phyloP scores from a whole-genome alignment of 2,113 vertebrate genomes.

The Agapornis roseicollis region DNA sequence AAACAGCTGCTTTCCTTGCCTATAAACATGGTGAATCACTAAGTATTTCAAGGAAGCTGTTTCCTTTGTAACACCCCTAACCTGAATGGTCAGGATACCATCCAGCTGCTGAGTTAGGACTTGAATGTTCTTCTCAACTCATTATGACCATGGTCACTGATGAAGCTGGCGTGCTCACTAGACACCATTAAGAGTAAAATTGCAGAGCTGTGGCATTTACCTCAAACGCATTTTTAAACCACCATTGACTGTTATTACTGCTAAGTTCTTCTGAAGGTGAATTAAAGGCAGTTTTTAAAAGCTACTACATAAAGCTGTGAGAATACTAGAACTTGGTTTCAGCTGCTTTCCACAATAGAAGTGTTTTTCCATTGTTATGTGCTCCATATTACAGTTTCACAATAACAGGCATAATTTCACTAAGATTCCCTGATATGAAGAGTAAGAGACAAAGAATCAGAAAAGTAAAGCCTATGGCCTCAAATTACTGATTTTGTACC shows the following conservation, averaged over 20 bases:
- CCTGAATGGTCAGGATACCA: not conserved
- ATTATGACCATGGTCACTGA: not conserved
- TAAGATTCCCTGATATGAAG: not conserved
- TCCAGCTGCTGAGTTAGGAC: not conserved
- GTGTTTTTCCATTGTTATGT: not conserved
- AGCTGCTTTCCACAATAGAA: not conserved
- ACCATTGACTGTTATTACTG: not conserved
- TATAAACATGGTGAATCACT: constrained; percentile 11
- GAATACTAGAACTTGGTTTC: not conserved
- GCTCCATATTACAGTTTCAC: not conserved
- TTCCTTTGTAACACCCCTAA: not conserved
- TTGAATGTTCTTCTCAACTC: not conserved
- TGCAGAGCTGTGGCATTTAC: not conserved
- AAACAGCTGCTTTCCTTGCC: not conserved
- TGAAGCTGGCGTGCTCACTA: not conserved
- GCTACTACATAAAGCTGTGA: not conserved
- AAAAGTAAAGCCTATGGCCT: not conserved
- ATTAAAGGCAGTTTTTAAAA: not conserved
- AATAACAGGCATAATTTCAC: not conserved
- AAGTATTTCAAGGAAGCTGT: not conserved
- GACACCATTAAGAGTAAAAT: not conserved
- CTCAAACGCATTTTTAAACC: not conserved
- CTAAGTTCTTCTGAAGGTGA: not conserved
- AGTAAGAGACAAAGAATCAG: not conserved
- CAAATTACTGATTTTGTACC: not conserved